Evolutionary conservation across 2,113 vertebrate species (phyloP).

Genomic region (Sander lucioperca): DNA sequence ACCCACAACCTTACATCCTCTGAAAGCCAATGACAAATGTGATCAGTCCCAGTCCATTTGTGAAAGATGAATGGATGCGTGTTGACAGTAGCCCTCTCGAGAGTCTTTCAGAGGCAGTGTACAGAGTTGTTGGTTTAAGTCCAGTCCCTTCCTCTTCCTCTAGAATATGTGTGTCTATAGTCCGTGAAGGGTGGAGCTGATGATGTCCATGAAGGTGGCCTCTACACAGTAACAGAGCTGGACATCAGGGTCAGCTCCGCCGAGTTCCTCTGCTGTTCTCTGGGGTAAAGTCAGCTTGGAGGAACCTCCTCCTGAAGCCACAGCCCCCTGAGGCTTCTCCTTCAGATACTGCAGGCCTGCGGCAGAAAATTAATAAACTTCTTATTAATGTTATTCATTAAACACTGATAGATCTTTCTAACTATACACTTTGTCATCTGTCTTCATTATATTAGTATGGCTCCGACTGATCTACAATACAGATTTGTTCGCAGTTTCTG

Average conservation of each 20-base stretch:
- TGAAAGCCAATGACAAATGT: slow-evolving; percentile 33
- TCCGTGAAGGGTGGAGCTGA: slow-evolving; percentile 90
- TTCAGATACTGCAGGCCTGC: slow-evolving; percentile 93
- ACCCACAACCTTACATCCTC: not conserved
- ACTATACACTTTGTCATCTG: not conserved
- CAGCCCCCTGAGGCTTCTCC: slow-evolving; percentile 87
- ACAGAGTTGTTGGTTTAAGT: slow-evolving; percentile 10
- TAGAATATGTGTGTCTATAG: slow-evolving; percentile 47
- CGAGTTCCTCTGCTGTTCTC: slow-evolving; percentile 83
- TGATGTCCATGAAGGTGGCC: slow-evolving; percentile 95
- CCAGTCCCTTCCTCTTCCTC: not conserved
- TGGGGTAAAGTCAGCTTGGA: slow-evolving; percentile 82
- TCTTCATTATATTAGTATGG: not conserved
- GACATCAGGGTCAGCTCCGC: slow-evolving; percentile 91
- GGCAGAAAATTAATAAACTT: not conserved
- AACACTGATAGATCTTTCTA: not conserved
- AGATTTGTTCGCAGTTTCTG: not conserved
- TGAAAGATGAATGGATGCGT: slow-evolving; percentile 1
- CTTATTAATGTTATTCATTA: not conserved
- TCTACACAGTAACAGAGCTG: slow-evolving; percentile 95
- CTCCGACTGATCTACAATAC: not conserved
- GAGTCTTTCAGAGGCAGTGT: slow-evolving; percentile 22
- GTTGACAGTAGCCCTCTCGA: slow-evolving; percentile 9
- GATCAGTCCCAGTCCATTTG: not conserved
- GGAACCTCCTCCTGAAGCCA: slow-evolving; percentile 61